These are phyloP conservation scores for Anarsia innoxiella DNA, from an alignment of 2,888 invertebrate species.

Conservation along the genomic window DNA sequence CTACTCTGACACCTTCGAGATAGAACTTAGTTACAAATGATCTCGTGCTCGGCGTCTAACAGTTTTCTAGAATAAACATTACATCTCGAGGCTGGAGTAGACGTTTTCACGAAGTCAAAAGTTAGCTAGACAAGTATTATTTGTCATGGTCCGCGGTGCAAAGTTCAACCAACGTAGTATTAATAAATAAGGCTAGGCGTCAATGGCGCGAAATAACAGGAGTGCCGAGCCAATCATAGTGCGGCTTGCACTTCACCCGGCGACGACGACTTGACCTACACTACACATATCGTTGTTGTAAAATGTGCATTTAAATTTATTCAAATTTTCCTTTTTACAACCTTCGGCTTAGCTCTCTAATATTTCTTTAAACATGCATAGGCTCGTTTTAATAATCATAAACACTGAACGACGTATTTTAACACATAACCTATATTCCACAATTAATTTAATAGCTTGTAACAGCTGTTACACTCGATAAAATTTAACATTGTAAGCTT, in stretches of 20 bases:
- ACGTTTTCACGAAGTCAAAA: slow-evolving; percentile 20
- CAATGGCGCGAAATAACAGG: slow-evolving; percentile 51
- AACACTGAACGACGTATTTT: too few species aligned
- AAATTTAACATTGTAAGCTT: too few species aligned
- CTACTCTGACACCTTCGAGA: slow-evolving; percentile 5
- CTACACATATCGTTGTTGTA: slow-evolving; percentile 15
- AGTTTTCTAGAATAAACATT: slow-evolving; percentile 41
- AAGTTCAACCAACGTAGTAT: slow-evolving; percentile 44
- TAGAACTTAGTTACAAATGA: slow-evolving; percentile 28
- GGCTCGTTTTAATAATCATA: too few species aligned
- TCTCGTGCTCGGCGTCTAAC: slow-evolving; percentile 34
- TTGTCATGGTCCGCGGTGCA: slow-evolving; percentile 41
- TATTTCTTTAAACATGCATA: too few species aligned
- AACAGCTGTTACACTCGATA: too few species aligned
- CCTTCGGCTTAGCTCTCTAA: too few species aligned
- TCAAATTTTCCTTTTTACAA: background rate
- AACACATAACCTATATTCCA: too few species aligned
- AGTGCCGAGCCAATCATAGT: slow-evolving; percentile 34
- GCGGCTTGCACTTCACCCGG: slow-evolving; percentile 27
- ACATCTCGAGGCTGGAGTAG: slow-evolving; percentile 22
- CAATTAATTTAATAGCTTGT: too few species aligned
- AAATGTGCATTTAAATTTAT: slow-evolving; percentile 22
- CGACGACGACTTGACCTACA: slow-evolving; percentile 26
- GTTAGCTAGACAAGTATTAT: slow-evolving; percentile 37
- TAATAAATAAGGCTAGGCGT: slow-evolving; percentile 40